Evolutionary conservation across 2,113 vertebrate genomes (phyloP), one percentile per base, ranked within the genome.

Genomic region (Hyperoodon ampullatus): DNA sequence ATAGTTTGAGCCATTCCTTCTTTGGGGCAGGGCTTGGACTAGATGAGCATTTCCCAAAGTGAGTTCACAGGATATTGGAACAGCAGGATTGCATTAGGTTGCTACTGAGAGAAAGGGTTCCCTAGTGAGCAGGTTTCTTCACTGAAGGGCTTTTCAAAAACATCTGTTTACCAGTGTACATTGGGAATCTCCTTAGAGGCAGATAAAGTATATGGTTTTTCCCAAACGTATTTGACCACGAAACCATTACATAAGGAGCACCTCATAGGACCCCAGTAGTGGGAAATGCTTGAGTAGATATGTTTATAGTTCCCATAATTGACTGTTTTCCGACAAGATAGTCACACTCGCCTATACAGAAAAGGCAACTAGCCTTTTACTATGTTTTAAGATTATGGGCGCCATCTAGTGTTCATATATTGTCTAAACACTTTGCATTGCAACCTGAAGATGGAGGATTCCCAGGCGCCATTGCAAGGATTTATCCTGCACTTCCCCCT

Each of bases 361-460:
- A 86, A 95, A 60, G 50, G 10, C 9, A 63, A 23, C 12, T 7
- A 24, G 35, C n/a, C n/a, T 53, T 94, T 28, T 3, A 24, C 74
- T 50, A 0, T 8, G 30, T 75, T 85, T 63, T 61, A n/a, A 8
- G 94, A 3, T 92, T 74, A 0, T 4, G 47, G 6, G 55, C 83
- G 95, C 98, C 98, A 98, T 94, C 98, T 98, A 97, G 97, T 91
- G 99, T 93, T 70, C 39, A 30, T 13, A 2, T 2, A 1, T 55
- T 61, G 23, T 63, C 35, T 68, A 50, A 90, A 92, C 71, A 93
- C 19, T 11, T 24, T 1, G 15, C n/a, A 2, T 12, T 63, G 75
- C 55, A 12, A n/a, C 8, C 12, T 39, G 7, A 39, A 77, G 30
- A 55, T 70, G 26, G 86, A 80, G 28, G 86, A 70, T 71, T 80